Evolutionary conservation across 2,797 vertebrate species (phyloP).

Genomic region (Schizopygopsis malacanthus): DNA sequence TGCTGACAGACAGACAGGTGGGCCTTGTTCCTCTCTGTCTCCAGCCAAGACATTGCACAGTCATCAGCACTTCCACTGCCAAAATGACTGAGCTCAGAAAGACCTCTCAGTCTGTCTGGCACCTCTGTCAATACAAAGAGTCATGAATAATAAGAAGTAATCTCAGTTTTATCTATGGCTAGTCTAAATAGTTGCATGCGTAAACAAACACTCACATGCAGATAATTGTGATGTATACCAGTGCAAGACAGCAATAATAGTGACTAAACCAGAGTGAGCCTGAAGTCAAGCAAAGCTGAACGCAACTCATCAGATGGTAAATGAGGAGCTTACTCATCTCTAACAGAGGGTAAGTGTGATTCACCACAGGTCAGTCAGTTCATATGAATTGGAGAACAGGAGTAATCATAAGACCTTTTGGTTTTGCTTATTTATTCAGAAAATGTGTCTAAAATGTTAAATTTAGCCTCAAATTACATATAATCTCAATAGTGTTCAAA

Average conservation of each 20-base stretch:
- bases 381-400: conserved; percentile 8
- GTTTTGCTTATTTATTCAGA: neutral
- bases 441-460: neutral
- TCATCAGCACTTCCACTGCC: conserved; percentile 54
- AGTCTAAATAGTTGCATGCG: conserved; percentile 2
- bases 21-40: conserved; percentile 34
- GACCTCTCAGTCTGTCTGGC: conserved; percentile 45
- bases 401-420: neutral
- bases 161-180: conserved; percentile 24
- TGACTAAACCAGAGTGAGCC: conserved; percentile 15
- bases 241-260: conserved; percentile 38
- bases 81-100: conserved; percentile 37
- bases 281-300: conserved; percentile 33
- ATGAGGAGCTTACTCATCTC: conserved; percentile 20
- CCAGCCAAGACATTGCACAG: conserved; percentile 54
- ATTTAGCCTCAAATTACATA: neutral
- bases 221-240: conserved; percentile 4
- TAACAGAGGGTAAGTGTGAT: conserved; percentile 28
- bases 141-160: conserved; percentile 34
- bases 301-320: conserved; percentile 43
- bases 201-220: conserved; percentile 13
- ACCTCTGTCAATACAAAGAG: conserved; percentile 28
- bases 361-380: conserved; percentile 38
- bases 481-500: neutral
- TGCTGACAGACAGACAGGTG: conserved; percentile 55